Evolutionary conservation across 2,888 invertebrate species (phyloP).

Genomic region (Ennomos erosarius): DNA sequence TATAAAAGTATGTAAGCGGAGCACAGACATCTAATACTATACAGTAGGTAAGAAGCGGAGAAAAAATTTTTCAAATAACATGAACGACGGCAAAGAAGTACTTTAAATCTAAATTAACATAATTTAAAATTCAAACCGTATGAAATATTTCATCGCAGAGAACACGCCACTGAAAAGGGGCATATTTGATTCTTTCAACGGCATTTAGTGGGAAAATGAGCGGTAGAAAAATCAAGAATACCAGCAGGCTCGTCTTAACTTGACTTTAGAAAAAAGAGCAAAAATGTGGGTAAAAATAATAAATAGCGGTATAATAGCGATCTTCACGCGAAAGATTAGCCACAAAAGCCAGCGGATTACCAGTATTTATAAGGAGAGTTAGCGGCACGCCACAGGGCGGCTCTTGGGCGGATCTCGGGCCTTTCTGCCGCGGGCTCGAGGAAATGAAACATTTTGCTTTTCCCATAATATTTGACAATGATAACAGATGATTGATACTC

Average conservation of each 20-base stretch:
- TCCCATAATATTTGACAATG: constrained; percentile 42
- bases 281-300: constrained; percentile 78
- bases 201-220: constrained; percentile 57
- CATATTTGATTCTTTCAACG: constrained; percentile 72
- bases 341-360: constrained; percentile 81
- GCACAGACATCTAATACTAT: too few relatives aligned
- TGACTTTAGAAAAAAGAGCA: constrained; percentile 73
- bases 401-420: constrained; percentile 54
- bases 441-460: constrained; percentile 45
- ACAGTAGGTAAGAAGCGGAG: too few relatives aligned
- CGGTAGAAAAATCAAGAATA: constrained; percentile 64
- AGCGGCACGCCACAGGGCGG: constrained; percentile 72
- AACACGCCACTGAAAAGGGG: constrained; percentile 67
- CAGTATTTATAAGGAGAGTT: constrained; percentile 83
- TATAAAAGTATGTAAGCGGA: too few relatives aligned
- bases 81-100: constrained; percentile 53
- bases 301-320: constrained; percentile 83
- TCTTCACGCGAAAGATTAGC: constrained; percentile 84
- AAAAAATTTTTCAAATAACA: constrained; percentile 43
- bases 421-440: constrained; percentile 50
- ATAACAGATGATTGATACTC: constrained; percentile 34
- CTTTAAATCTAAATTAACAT: constrained; percentile 66
- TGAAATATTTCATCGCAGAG: constrained; percentile 68
- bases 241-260: constrained; percentile 71
- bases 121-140: constrained; percentile 75